Percentiles rank a stretch among this genome's conserved stretches.
These are phyloP conservation scores for Latrodectus geometricus DNA, from an alignment of 1,140 invertebrate genomes.

Conservation along the genomic window DNA sequence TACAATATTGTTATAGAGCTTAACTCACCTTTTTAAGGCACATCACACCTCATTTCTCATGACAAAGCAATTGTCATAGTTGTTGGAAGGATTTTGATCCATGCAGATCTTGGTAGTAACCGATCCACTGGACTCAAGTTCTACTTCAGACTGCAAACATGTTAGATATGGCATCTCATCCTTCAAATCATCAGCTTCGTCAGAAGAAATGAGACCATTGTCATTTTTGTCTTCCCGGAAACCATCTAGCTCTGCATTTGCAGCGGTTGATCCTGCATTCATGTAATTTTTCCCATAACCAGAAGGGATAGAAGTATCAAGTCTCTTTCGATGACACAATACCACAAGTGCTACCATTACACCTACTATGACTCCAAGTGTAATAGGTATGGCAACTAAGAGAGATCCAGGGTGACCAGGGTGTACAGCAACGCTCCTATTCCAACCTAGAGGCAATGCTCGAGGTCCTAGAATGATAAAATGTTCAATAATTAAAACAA, in stretches of 20 bases:
- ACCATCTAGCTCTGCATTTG: background rate
- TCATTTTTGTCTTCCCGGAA: slow-evolving; percentile 12
- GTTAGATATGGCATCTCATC: background rate
- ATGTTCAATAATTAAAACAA: no score
- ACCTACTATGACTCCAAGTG: slow-evolving; percentile 45
- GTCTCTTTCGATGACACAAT: slow-evolving; percentile 39
- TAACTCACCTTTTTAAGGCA: background rate
- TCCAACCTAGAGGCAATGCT: slow-evolving; percentile 43
- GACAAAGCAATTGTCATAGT: slow-evolving; percentile 38
- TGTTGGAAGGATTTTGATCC: slow-evolving; percentile 40
- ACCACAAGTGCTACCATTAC: slow-evolving; percentile 47
- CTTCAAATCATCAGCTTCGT: slow-evolving; percentile 26
- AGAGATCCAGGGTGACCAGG: slow-evolving; percentile 50
- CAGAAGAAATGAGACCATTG: background rate
- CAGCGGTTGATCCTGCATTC: background rate
- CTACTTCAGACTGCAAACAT: slow-evolving; percentile 37
- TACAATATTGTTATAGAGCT: no score
- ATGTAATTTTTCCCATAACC: slow-evolving; percentile 8
- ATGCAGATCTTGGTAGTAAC: slow-evolving; percentile 38
- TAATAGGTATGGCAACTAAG: slow-evolving; percentile 47
- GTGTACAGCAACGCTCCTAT: slow-evolving; percentile 38
- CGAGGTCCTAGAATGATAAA: slow-evolving; percentile 5
- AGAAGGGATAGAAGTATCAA: slow-evolving; percentile 16
- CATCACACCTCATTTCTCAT: slow-evolving; percentile 59
- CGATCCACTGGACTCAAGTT: slow-evolving; percentile 24